Conservation (phyloP, 2,888 invertebrate genomes). For the Labia minor region DNA sequence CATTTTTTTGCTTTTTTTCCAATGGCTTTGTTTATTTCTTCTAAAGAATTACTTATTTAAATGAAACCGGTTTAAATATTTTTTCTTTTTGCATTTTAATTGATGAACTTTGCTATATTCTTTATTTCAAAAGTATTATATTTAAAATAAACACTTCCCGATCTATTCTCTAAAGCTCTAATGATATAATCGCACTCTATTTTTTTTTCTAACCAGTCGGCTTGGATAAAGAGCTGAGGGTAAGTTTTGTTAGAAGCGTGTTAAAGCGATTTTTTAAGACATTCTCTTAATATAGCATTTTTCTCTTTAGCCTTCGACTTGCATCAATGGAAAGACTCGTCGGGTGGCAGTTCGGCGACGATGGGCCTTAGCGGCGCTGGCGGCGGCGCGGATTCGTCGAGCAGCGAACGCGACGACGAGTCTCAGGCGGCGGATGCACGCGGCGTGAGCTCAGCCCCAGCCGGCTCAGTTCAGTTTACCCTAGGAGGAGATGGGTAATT, state of each 20-base stretch:
- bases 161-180: no score
- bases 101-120: neutral
- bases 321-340: slow-evolving; percentile 27
- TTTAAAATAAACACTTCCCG: no score
- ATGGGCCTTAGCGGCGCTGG: slow-evolving; percentile 33
- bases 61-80: neutral
- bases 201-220: slow-evolving; percentile 3
- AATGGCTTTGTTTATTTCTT: slow-evolving; percentile 15
- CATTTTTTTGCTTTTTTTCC: slow-evolving; percentile 22
- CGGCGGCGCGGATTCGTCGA: slow-evolving; percentile 40
- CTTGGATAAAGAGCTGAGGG: slow-evolving; percentile 1
- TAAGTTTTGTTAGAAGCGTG: no score
- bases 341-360: slow-evolving; percentile 33
- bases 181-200: neutral
- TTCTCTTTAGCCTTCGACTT: slow-evolving; percentile 17
- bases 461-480: slow-evolving; percentile 37
- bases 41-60: neutral
- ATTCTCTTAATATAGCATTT: neutral
- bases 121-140: no score
- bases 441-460: slow-evolving; percentile 23
- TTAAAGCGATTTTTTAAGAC: neutral
- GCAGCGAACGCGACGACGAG: slow-evolving; percentile 42
- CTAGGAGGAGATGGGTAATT: slow-evolving; percentile 41
- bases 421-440: slow-evolving; percentile 26
- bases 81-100: neutral